Base-by-base conservation (phyloP, 2,888 invertebrate genomes). In the Timandra comae region DNA sequence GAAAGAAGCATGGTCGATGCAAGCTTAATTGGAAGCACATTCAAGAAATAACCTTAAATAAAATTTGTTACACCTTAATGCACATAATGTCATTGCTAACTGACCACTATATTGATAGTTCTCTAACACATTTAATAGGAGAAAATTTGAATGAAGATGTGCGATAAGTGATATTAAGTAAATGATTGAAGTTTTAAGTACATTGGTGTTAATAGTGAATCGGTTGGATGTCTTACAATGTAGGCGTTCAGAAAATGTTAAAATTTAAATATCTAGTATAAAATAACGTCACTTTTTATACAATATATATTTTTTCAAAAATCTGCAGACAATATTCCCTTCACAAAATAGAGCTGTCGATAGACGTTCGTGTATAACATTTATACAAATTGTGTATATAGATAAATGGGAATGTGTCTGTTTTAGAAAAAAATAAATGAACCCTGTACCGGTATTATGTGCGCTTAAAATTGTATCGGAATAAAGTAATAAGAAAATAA, bases 391-490 rank as follows among this genome's bases (percentile, higher is more conserved):
- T 46, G 41, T 35, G 33, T 30, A 30, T 53, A 51, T 42, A 55
- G 46, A 56, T 61, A 64, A 60, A 65, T 56, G 60, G 61, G 64
- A 68, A 65, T 56, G 53, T 64, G 67, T 63, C 72, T 70, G 74
- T 75, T 56, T 62, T 71, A 72, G 72, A 72, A 62, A 74, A 77
- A 80, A 78, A 72, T 73, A 80, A 80, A 72, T 63, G 41, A 79
- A 84, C 84, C 84, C 84, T 84, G 84, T 84, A 73, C 82, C 82
- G 78, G 79, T 65, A 59, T 51, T 61, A 63, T 81, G 81, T 84
- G 80, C 82, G 84, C 64, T 79, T 77, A 55, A 63, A 3, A 6
- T 73, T 54, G 59, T 65, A 63, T 59, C 52, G 51, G 53, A 56
- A 53, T 16, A 6, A 16, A 16, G 6, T 16, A 3, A 16, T 5